These are phyloP conservation scores for Hylaeus volcanicus DNA, from an alignment of 1,140 invertebrate genomes.

Conservation along the genomic window DNA sequence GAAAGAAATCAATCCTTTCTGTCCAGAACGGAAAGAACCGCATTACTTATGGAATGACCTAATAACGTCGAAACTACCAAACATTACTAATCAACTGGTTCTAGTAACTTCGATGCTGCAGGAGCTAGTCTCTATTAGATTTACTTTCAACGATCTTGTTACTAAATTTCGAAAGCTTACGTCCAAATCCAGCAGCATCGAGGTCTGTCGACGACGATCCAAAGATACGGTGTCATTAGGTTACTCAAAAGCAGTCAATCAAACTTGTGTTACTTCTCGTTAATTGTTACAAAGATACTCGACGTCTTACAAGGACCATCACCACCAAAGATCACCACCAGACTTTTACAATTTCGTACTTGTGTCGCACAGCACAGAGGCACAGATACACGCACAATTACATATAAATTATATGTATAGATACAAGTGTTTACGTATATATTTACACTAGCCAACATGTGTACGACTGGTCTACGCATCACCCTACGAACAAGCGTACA, in stretches of 20 bases:
- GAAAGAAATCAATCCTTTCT: too few species aligned
- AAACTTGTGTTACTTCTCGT: slow-evolving; percentile 48
- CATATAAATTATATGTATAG: slow-evolving; percentile 29
- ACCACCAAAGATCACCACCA: slow-evolving; percentile 75
- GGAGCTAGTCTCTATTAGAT: background rate
- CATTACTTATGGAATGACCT: background rate
- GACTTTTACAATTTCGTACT: slow-evolving; percentile 51
- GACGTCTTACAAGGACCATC: slow-evolving; percentile 76
- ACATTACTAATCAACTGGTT: slow-evolving; percentile 59
- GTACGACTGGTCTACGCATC: background rate
- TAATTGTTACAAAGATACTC: slow-evolving; percentile 62
- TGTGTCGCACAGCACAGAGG: slow-evolving; percentile 61
- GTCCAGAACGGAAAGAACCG: background rate
- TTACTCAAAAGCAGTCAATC: slow-evolving; percentile 61
- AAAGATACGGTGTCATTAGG: slow-evolving; percentile 57
- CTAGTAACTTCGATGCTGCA: slow-evolving; percentile 49
- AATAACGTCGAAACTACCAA: slow-evolving; percentile 60
- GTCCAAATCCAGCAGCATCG: slow-evolving; percentile 23
- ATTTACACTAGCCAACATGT: slow-evolving; percentile 29
- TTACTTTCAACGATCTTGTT: background rate
- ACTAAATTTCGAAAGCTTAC: background rate
- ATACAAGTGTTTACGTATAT: slow-evolving; percentile 18
- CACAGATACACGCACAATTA: slow-evolving; percentile 52
- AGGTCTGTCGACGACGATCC: slow-evolving; percentile 48
- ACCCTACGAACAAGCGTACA: slow-evolving; percentile 28